Base-by-base conservation (phyloP, 2,888 invertebrate genomes). In the Margaritifera margaritifera region DNA sequence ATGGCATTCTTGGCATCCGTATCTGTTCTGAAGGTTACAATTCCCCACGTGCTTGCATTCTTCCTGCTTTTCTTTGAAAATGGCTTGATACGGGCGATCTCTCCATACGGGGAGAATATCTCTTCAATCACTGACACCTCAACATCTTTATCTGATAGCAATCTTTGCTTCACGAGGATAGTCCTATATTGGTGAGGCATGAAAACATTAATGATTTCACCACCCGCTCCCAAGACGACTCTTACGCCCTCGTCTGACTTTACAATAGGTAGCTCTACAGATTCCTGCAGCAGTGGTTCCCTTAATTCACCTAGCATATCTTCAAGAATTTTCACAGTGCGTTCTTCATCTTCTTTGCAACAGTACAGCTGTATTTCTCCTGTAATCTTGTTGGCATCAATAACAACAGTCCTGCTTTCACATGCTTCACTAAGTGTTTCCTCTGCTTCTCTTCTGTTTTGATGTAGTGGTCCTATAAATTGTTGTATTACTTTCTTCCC, bases 391-490 rank as follows among this genome's bases (percentile, higher is more conserved):
- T 77, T 75, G 20, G 81, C 81, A 51, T 84, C 83, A 53, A 86
- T 64, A 24, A 83, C 71, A 18, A 76, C 77, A 25, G 81, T 67
- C 4, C 71, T 64, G 55, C 68, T 64, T 57, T 75, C 64, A 18
- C 75, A 75, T 25, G 61, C 53, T 8, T 61, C 53, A 8, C 61
- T 52, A 6, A 82, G 58, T 27, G 75, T 42, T 11, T 77, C 72
- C 72, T 84, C 83, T 19, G 82, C 55, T 20, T 73, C 67, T 55
- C 75, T 65, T 27, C 84, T 63, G 31, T 80, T 75, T 22, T 68
- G 69, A 65, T 78, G 83, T 62, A 72, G 68, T 59, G 78, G 77
- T 52, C 85, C 84, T 55, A 84, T 80, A 74, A 85, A 70, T 8
- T 74, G 67, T 59, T 76, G 62, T 55, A 80, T 81, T 1, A 80